Percentiles rank a stretch among this genome's conserved stretches.
Conservation (phyloP, 2,797 vertebrate species). For the Nannoperca australis region DNA sequence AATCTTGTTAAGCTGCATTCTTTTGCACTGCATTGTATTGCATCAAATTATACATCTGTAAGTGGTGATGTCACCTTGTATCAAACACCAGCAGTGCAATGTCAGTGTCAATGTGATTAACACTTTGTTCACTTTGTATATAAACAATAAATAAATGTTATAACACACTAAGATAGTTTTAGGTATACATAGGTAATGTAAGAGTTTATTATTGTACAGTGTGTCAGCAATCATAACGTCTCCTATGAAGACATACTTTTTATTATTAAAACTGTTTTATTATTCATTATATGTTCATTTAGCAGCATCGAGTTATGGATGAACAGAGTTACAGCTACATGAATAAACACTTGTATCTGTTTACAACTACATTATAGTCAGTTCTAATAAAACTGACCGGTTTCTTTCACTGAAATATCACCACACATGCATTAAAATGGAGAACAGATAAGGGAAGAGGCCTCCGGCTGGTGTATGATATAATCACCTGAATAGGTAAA, state of each 20-base stretch:
- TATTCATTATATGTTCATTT: background rate
- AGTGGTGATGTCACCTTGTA: background rate
- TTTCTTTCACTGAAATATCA: background rate
- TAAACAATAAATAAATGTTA: background rate
- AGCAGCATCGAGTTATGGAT: background rate
- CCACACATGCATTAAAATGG: background rate
- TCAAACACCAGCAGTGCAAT: slow-evolving; percentile 1
- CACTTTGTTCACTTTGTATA: no score
- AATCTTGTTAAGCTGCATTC: background rate
- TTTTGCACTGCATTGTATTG: background rate
- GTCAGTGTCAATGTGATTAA: no score
- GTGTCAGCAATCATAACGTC: no score
- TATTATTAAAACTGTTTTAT: background rate
- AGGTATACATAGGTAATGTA: no score
- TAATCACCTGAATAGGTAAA: no score
- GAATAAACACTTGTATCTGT: no score
- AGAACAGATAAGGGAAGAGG: no score
- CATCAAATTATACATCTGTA: background rate
- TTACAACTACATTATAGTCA: no score
- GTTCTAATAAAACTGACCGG: background rate
- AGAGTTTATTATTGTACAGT: no score
- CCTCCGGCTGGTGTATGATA: no score
- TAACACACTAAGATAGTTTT: background rate
- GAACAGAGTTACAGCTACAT: no score
- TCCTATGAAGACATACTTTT: no score